Conservation (phyloP, 2,888 invertebrate genomes). For the Chironomus tentans region DNA sequence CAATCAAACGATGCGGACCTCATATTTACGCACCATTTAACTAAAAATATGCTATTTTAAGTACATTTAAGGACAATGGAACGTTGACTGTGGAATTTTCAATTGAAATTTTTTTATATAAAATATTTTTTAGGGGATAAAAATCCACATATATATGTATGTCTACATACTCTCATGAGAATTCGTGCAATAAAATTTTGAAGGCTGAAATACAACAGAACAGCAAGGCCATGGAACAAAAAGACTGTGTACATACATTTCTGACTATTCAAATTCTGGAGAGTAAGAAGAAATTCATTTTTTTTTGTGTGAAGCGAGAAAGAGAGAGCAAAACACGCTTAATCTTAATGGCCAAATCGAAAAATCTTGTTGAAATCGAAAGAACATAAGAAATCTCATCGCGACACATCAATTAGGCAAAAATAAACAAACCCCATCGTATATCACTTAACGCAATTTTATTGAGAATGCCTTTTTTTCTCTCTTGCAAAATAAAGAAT, state of each 20-base stretch:
- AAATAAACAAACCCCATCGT: slow-evolving; percentile 22
- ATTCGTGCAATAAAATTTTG: too few species aligned
- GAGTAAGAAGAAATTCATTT: background rate
- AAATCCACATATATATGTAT: too few species aligned
- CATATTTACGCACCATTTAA: background rate
- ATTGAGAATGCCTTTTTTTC: background rate
- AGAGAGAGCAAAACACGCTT: slow-evolving; percentile 3
- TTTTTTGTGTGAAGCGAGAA: background rate
- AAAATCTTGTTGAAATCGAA: slow-evolving; percentile 52
- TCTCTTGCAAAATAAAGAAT: background rate
- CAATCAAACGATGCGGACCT: background rate
- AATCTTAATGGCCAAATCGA: slow-evolving; percentile 60
- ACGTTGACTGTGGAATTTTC: background rate
- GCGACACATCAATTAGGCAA: slow-evolving; percentile 27
- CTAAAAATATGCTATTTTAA: background rate
- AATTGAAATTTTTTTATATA: too few species aligned
- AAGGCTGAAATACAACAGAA: too few species aligned
- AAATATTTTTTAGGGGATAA: background rate
- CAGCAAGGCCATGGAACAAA: background rate
- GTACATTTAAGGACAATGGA: background rate
- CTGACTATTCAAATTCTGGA: background rate
- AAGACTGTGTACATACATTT: background rate
- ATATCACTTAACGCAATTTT: slow-evolving; percentile 10
- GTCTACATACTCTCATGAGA: too few species aligned
- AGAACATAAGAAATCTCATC: slow-evolving; percentile 20